A percentile compares a stretch with the other conserved stretches of the same genome.
Evolutionary conservation across 2,888 invertebrate species (phyloP).

Genomic region (Drosophila mulleri): DNA sequence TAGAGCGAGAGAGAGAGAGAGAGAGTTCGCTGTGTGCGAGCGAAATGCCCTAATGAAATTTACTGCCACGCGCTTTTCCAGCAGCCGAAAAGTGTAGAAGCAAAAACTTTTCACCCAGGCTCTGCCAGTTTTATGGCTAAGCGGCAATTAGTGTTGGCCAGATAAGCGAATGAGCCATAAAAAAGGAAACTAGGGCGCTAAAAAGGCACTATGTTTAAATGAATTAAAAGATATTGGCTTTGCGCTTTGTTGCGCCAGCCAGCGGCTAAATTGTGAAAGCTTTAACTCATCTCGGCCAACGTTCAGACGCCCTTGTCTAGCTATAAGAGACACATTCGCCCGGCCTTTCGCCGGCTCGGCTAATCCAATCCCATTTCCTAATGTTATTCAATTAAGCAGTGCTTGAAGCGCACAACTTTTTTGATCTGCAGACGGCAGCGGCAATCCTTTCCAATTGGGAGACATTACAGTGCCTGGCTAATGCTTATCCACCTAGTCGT

Average conservation of each 20-base stretch:
- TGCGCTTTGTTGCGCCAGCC: neutral
- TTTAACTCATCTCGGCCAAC: neutral
- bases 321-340: neutral
- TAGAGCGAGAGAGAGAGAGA: neutral
- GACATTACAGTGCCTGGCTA: conserved; percentile 16
- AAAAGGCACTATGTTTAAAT: neutral
- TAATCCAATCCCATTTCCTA: conserved; percentile 10
- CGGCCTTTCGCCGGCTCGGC: neutral
- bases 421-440: neutral
- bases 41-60: conserved; percentile 26
- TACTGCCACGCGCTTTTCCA: conserved; percentile 12
- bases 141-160: conserved; percentile 55
- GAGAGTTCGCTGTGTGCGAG: neutral
- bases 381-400: conserved; percentile 40
- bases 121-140: conserved; percentile 35
- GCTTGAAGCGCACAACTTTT: conserved; percentile 13
- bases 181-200: conserved; percentile 10
- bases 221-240: conserved; percentile 10
- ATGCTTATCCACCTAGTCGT: conserved; percentile 32
- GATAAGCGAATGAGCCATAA: conserved; percentile 42
- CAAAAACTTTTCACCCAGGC: conserved; percentile 18
- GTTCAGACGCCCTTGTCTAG: neutral
- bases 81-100: conserved; percentile 20
- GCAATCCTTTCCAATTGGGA: conserved; percentile 37
- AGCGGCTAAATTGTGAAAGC: neutral